Evolutionary conservation across 2,113 vertebrate species (phyloP), one percentile per base, ranked within the genome.

Genomic region (Nycticryphes semicollaris): DNA sequence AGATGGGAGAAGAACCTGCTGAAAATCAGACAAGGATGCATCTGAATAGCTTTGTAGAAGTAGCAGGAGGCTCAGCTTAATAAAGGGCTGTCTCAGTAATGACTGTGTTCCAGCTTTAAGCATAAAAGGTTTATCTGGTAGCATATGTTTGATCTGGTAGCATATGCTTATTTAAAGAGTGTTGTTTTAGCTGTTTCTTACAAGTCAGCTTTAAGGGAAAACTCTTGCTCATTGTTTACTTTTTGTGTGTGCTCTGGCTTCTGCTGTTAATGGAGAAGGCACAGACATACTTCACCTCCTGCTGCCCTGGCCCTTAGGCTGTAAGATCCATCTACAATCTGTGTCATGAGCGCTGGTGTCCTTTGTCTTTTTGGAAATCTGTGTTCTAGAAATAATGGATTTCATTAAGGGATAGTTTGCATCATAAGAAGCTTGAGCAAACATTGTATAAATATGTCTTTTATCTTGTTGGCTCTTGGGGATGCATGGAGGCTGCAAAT

Each of bases 321-420:
- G 23, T 72, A 77, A 68, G 13, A 70, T 54, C 18, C 84, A 78
- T 92, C 82, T 89, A 60, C 64, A 63, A 2, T 50, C 43, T 56
- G 16, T 90, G 87, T 57, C 74, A 53, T 57, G 69, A 93, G 64
- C 59, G 79, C 70, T 77, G 87, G 85, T 87, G 74, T 74, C 84
- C 81, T 56, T 78, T 62, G 43, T 81, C 60, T 77, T 83, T 87
- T 47, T 54, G 47, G 39, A 94, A 80, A 68, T 73, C 83, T 77
- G 27, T 84, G 75, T 45, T 64, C 91, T 76, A 79, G 72, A 90
- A 95, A 96, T 66, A 96, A 91, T 96, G 87, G 79, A 84, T 83
- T 96, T 98, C 95, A 94, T 96, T 97, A 96, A 95, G 22, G 48
- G 45, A n/a, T 89, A 79, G 62, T 83, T 93, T 95, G 56, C 54